A percentile compares a stretch with the other conserved stretches of the same genome.
phyloP scores from a whole-genome alignment of 2,888 invertebrate genomes.

The Coelopa pilipes region DNA sequence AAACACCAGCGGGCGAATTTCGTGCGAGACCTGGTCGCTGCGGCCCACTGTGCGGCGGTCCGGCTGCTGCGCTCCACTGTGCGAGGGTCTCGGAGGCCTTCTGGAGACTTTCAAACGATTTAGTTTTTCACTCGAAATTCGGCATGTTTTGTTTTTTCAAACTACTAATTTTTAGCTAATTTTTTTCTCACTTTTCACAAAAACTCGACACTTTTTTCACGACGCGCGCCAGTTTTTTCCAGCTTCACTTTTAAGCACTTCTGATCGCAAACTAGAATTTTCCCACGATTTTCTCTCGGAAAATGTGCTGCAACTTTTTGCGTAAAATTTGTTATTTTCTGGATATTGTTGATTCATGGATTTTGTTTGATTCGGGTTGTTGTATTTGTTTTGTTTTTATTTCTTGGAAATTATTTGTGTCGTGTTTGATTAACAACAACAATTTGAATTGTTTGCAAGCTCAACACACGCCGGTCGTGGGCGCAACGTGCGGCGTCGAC shows the following conservation, averaged over 20 bases:
- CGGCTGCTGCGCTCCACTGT: too few species aligned
- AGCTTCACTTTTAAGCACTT: too few species aligned
- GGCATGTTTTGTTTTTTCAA: not conserved
- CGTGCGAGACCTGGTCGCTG: too few species aligned
- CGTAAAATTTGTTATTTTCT: too few species aligned
- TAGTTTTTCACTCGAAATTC: not conserved
- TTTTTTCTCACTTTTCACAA: not conserved
- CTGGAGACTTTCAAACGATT: too few species aligned
- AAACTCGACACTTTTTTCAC: not conserved
- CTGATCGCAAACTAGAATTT: too few species aligned
- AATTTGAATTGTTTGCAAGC: not conserved
- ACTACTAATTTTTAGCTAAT: not conserved
- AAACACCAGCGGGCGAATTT: too few species aligned
- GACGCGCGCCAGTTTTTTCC: too few species aligned
- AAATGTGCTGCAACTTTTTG: too few species aligned
- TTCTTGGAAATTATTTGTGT: not conserved
- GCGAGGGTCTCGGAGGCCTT: too few species aligned
- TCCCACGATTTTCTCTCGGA: too few species aligned
- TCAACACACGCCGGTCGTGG: slow-evolving; percentile 30
- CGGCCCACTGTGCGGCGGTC: too few species aligned
- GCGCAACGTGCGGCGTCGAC: slow-evolving; percentile 41
- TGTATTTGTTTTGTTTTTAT: not conserved
- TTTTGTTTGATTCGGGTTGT: not conserved
- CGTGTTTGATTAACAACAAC: not conserved
- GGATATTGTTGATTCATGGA: not conserved